Conservation (phyloP, 1,140 invertebrate species). For the Cecropterus lyciades region DNA sequence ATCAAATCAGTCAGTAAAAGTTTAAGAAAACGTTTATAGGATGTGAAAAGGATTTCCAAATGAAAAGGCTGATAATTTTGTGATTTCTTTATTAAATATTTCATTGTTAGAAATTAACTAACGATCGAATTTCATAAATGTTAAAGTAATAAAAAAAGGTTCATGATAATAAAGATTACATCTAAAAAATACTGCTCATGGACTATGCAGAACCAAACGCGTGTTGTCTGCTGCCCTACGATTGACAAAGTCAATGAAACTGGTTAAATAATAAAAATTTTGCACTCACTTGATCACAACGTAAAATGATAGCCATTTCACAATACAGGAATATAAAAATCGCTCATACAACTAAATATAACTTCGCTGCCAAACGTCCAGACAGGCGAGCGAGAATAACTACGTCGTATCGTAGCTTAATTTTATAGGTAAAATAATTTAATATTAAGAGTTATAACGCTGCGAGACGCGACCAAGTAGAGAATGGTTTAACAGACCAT, state of each 20-base stretch:
- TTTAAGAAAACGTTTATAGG: too few relatives aligned
- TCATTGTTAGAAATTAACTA: slow-evolving; percentile 84
- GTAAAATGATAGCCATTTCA: slow-evolving; percentile 82
- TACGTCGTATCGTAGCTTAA: slow-evolving; percentile 21
- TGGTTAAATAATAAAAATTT: slow-evolving; percentile 77
- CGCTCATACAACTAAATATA: slow-evolving; percentile 49
- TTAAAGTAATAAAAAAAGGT: slow-evolving; percentile 81
- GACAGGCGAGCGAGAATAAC: slow-evolving; percentile 17
- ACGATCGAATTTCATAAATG: slow-evolving; percentile 81
- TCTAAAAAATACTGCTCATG: slow-evolving; percentile 83
- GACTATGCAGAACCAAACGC: slow-evolving; percentile 78
- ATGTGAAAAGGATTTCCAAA: slow-evolving; percentile 35
- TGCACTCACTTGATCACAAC: slow-evolving; percentile 83
- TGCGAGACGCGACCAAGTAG: slow-evolving; percentile 11
- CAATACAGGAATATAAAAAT: slow-evolving; percentile 79
- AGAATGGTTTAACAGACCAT: slow-evolving; percentile 24
- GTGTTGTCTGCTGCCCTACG: slow-evolving; percentile 68
- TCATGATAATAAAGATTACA: slow-evolving; percentile 79
- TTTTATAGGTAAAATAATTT: slow-evolving; percentile 30
- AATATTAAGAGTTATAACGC: slow-evolving; percentile 22
- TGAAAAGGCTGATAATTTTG: slow-evolving; percentile 71
- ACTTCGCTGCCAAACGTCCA: slow-evolving; percentile 19
- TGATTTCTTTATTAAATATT: slow-evolving; percentile 84
- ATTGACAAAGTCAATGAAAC: slow-evolving; percentile 73
- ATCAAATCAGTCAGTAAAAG: too few relatives aligned